phyloP scores from a whole-genome alignment of 2,888 invertebrate genomes.

The Drosophila fungiperda region DNA sequence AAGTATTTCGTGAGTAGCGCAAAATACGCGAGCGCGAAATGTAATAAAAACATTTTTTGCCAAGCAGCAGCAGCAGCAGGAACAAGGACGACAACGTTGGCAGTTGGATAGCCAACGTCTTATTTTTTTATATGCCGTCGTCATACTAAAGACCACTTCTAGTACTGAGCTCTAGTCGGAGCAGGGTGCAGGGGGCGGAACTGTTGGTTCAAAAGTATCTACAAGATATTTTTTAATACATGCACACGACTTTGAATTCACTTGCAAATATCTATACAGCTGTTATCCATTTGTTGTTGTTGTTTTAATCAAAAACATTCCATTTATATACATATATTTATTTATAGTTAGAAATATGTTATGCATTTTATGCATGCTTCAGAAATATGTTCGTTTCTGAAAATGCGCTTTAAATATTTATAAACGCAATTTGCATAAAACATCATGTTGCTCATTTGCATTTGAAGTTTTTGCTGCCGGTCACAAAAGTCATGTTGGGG shows the following conservation, averaged over 20 bases:
- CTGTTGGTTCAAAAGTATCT: slow-evolving; percentile 68
- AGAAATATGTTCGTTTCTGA: slow-evolving; percentile 8
- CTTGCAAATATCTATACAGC: slow-evolving; percentile 31
- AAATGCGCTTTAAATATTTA: slow-evolving; percentile 63
- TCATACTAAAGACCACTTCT: slow-evolving; percentile 66
- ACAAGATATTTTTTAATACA: slow-evolving; percentile 81
- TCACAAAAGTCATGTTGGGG: slow-evolving; percentile 42
- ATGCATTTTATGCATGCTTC: slow-evolving; percentile 54
- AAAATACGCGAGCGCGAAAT: slow-evolving; percentile 82
- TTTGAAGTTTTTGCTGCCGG: slow-evolving; percentile 25
- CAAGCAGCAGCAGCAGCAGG: slow-evolving; percentile 27
- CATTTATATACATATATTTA: slow-evolving; percentile 24
- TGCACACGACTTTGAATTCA: slow-evolving; percentile 59
- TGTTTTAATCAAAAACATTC: slow-evolving; percentile 71
- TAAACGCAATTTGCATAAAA: slow-evolving; percentile 43
- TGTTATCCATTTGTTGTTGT: slow-evolving; percentile 59
- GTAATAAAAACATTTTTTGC: slow-evolving; percentile 84
- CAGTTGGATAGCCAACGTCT: slow-evolving; percentile 61
- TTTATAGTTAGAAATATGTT: slow-evolving; percentile 46
- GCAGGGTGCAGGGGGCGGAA: neutral
- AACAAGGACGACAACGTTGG: slow-evolving; percentile 1
- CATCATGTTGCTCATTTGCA: slow-evolving; percentile 58
- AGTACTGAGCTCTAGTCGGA: slow-evolving; percentile 26
- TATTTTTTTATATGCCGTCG: slow-evolving; percentile 51
- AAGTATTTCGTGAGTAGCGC: slow-evolving; percentile 79